Conservation (phyloP, 2,888 invertebrate genomes). For the Cheilosia scutellata region DNA sequence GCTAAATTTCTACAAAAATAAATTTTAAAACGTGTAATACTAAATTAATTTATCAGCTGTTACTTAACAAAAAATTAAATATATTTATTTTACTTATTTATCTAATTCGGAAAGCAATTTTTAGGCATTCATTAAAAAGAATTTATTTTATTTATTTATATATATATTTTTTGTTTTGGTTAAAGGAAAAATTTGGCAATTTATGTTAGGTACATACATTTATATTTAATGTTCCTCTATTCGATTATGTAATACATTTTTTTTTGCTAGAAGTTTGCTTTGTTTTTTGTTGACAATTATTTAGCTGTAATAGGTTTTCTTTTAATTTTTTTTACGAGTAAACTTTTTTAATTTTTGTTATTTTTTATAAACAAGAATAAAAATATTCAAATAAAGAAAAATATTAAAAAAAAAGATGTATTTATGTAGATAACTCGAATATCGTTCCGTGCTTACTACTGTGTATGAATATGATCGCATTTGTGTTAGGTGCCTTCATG, state of each 20-base stretch:
- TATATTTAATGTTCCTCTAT: conserved; percentile 45
- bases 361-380: conserved; percentile 41
- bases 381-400: conserved; percentile 40
- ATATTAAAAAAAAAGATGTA: conserved; percentile 3
- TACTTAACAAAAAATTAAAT: conserved; percentile 16
- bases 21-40: conserved; percentile 52
- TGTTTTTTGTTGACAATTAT: conserved; percentile 36
- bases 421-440: neutral
- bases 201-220: conserved; percentile 7
- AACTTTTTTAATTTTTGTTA: conserved; percentile 60
- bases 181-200: conserved; percentile 48
- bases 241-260: neutral
- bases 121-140: conserved; percentile 51
- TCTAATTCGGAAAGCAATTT: conserved; percentile 45
- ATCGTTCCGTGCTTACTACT: neutral
- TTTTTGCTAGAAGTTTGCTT: conserved; percentile 32
- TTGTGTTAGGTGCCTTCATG: no score
- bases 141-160: conserved; percentile 40
- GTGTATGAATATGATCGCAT: no score
- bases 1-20: conserved; percentile 35
- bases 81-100: conserved; percentile 55
- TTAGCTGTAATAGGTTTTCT: conserved; percentile 14
- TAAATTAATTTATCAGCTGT: conserved; percentile 43
- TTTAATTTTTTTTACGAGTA: conserved; percentile 66
- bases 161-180: conserved; percentile 32